Evolutionary conservation across 2,888 invertebrate species (phyloP), one percentile per base, ranked within the genome.

Genomic region (Dryococelus australis): DNA sequence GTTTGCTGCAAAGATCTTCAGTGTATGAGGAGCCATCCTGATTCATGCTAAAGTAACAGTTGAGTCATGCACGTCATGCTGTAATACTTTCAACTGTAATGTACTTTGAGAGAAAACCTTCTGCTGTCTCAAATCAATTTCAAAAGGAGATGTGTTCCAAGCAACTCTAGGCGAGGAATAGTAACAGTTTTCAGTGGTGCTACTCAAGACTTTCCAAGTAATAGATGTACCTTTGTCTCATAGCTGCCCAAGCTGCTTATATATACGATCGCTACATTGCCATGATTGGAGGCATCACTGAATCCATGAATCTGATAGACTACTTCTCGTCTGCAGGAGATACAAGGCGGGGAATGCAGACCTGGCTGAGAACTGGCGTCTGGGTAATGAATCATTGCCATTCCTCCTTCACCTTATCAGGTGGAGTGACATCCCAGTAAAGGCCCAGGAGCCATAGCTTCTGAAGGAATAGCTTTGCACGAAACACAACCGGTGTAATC

Each of bases 151-250:
- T 65, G 16, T 65, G 65, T 20, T 24, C 65, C 65, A 65, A 65
- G 65, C n/a, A 65, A 24, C n/a, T n/a, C 65, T n/a, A 65, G 20
- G 8, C n/a, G n/a, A 65, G 65, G 65, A 65, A 65, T 8, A 8
- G n/a, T 65, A n/a, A 16, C 65, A 16, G 65, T 65, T 65, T 24
- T 65, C n/a, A 65, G n/a, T 16, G 65, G 65, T n/a, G 65, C 65
- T 27, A 90, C 89, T 85, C 86, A 87, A 20, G 88, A 65, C 16
- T 65, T 65, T 10, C 13, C 65, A 24, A 65, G 65, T n/a, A 65
- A 24, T 20, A 65, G 0, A 65, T 65, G 16, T 65, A 65, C 65
- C n/a, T 16, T 65, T n/a, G 20, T 65, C 16, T 65, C 65, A 65
- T 3, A 16, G 24, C 20, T 65, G n/a, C 65, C n/a, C n/a, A 24